Base-by-base conservation (phyloP, 2,888 invertebrate species). In the Agrochola lota region DNA sequence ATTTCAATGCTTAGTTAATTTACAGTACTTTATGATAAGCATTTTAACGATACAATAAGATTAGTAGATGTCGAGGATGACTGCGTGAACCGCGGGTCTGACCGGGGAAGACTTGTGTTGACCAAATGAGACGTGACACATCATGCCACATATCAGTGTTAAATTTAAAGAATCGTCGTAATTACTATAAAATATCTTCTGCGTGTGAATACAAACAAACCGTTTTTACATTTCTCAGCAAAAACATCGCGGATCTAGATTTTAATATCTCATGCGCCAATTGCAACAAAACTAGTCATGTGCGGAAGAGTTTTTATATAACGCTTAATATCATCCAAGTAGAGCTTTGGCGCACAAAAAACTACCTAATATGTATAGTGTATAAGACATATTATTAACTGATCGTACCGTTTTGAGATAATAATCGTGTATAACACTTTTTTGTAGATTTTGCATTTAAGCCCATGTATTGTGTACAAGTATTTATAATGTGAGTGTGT, bases 391-490 rank as follows among this genome's bases (percentile, higher is more conserved):
- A 94, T 91, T 92, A 93, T 93, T 93, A 94, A 94, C 93, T 94
- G 93, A 94, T 94, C 94, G 93, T 94, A 95, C 94, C 89, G 93
- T 95, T 95, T 95, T 92, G 92, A 93, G 91, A 93, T 94, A 94
- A 94, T 95, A 96, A 95, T 95, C 95, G 94, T 95, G 93, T 96
- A 93, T 95, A 95, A 94, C 94, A 94, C 92, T 94, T 95, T 88
- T 95, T 95, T 93, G 96, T 96, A 96, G 96, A 92, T 94, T 95
- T 96, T 95, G 94, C 95, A 95, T 96, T 93, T 96, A 96, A 94
- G 94, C 93, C 94, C 94, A 95, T 95, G 95, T 96, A 96, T 96
- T 94, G 95, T 96, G 95, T 80, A 94, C 95, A 92, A 90, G 90
- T 95, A 94, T 94, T 92, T 93, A 94, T 94, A 94, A 93, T 90